These are phyloP conservation scores for Phortica magna DNA, from an alignment of 2,888 invertebrate genomes.

Conservation along the genomic window DNA sequence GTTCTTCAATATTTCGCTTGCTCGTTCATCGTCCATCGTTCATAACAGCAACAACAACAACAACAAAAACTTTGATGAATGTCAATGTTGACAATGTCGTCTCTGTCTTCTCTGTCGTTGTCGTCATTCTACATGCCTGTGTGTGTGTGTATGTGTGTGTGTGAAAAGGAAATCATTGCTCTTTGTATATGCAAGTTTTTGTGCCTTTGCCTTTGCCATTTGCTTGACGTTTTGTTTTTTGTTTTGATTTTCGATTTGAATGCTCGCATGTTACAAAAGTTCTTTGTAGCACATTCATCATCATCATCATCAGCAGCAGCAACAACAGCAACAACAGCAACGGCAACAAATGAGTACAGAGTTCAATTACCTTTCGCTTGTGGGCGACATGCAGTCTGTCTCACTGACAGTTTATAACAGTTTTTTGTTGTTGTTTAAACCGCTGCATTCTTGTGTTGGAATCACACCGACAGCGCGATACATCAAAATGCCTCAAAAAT, in stretches of 20 bases:
- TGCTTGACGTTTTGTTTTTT: neutral
- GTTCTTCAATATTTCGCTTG: neutral
- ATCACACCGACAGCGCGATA: neutral
- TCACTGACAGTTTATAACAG: neutral
- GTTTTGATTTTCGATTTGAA: neutral
- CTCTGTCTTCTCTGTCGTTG: no score
- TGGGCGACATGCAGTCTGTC: neutral
- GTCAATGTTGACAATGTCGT: conserved; percentile 32
- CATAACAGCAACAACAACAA: neutral
- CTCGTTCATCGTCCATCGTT: neutral
- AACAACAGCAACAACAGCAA: no score
- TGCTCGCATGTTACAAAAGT: no score
- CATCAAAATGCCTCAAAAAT: neutral
- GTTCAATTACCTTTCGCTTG: neutral
- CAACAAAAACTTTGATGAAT: conserved; percentile 21
- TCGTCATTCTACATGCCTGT: neutral
- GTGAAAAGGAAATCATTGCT: conserved; percentile 17
- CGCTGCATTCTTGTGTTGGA: neutral
- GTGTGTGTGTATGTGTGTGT: no score
- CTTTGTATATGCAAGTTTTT: neutral
- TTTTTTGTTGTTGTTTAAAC: neutral
- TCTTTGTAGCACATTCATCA: no score
- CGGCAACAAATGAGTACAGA: neutral
- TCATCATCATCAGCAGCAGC: no score
- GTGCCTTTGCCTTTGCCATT: neutral